phyloP scores from a whole-genome alignment of 2,113 vertebrate genomes.

The Alligator sinensis region DNA sequence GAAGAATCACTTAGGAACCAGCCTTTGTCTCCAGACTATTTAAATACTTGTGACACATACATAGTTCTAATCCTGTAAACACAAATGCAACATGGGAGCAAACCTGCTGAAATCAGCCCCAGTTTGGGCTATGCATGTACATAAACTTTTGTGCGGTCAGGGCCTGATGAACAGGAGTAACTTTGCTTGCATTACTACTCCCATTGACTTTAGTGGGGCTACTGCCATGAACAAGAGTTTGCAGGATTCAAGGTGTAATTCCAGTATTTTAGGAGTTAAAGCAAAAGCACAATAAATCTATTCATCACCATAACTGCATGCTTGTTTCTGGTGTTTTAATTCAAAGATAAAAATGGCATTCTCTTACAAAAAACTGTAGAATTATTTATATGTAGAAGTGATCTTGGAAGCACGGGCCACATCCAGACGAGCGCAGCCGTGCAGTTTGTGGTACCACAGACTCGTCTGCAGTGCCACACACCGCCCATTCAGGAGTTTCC shows the following conservation, averaged over 20 bases:
- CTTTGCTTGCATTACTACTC: background rate
- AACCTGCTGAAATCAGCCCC: background rate
- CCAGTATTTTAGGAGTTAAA: background rate
- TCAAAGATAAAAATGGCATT: background rate
- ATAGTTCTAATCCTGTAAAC: background rate
- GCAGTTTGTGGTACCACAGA: no score
- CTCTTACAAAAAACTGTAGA: background rate
- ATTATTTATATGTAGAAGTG: background rate
- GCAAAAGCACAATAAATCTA: background rate
- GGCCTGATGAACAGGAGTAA: background rate
- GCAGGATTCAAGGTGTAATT: background rate
- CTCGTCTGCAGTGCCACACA: no score
- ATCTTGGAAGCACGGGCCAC: no score
- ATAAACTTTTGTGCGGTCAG: background rate
- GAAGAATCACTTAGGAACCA: background rate
- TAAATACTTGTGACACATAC: background rate
- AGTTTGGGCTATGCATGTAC: background rate
- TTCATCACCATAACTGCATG: background rate
- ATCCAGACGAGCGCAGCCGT: no score
- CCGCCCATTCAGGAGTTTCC: no score
- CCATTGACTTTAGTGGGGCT: background rate
- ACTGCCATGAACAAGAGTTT: background rate
- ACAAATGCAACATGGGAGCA: fast-evolving
- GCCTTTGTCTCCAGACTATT: background rate
- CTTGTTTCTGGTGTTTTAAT: background rate